Evolutionary conservation across 2,113 vertebrate genomes (phyloP), one percentile per base, ranked within the genome.

Genomic region (Chauna torquata): DNA sequence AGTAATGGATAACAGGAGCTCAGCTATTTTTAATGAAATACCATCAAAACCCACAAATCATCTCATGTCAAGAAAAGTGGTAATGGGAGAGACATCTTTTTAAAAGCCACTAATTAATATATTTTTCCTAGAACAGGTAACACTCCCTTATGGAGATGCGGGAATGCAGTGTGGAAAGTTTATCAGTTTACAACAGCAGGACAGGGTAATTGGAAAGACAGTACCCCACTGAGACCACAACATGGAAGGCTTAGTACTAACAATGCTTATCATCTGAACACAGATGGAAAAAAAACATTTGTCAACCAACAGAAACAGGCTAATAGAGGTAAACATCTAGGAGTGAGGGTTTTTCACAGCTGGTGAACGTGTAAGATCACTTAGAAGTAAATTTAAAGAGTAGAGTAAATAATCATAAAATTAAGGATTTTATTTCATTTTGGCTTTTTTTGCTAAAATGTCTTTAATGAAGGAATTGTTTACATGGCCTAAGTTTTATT

Each of bases 11-110:
- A 87, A 78, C 61, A 79, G 61, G 32, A 74, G 66, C 50, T 90
- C 86, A 77, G 81, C 77, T 78, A 82, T 88, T 91, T 93, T 88
- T 96, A 94, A 93, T 91, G 64, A 94, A 68, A 42, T 86, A 34
- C 72, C 59, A 54, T 94, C 86, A 85, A 76, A 92, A 40, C 12
- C n/a, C 64, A 42, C 91, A 91, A 91, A 85, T 95, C 49, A 84
- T 65, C 12, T 62, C 44, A 88, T 36, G 52, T 62, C 79, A 75
- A 74, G 90, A 77, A 74, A 66, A 90, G 50, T 25, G 47, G 24
- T 18, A 54, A 45, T 44, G 62, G 82, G 66, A 69, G 44, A 66
- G 52, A 64, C 49, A 23, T 38, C 8, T 86, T 91, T 55, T 77
- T 55, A 66, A 88, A 87, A 92, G 7, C 52, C 54, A 74, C 49